phyloP scores from a whole-genome alignment of 2,113 vertebrate species.

The Murina feae region DNA sequence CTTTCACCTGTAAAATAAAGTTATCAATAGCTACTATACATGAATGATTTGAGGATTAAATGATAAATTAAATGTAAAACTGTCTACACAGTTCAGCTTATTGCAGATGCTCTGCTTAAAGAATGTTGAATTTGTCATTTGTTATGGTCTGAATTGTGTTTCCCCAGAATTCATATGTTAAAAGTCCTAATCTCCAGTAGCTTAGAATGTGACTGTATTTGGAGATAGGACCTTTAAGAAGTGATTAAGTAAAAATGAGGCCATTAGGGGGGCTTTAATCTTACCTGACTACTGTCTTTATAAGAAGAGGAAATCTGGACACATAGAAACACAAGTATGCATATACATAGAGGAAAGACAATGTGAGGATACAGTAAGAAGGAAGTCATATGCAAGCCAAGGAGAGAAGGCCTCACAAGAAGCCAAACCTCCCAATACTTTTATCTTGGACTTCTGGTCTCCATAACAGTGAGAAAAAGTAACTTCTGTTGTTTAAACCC shows the following conservation, averaged over 20 bases:
- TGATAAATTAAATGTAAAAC: no score
- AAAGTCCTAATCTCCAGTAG: background rate
- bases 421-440: background rate
- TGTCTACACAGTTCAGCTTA: background rate
- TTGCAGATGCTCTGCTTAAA: background rate
- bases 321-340: background rate
- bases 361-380: background rate
- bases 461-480: background rate
- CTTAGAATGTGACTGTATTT: background rate
- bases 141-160: background rate
- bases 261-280: background rate
- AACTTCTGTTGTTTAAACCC: background rate
- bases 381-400: background rate
- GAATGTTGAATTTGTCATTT: background rate
- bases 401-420: background rate
- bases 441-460: background rate
- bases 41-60: no score
- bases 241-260: background rate
- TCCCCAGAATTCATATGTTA: background rate
- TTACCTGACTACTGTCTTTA: background rate
- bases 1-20: no score
- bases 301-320: background rate
- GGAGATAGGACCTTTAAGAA: background rate
- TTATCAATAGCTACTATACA: no score
- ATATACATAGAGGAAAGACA: background rate